Evolutionary conservation across 2,797 vertebrate genomes (phyloP).

Genomic region (Hemitrygon akajei): DNA sequence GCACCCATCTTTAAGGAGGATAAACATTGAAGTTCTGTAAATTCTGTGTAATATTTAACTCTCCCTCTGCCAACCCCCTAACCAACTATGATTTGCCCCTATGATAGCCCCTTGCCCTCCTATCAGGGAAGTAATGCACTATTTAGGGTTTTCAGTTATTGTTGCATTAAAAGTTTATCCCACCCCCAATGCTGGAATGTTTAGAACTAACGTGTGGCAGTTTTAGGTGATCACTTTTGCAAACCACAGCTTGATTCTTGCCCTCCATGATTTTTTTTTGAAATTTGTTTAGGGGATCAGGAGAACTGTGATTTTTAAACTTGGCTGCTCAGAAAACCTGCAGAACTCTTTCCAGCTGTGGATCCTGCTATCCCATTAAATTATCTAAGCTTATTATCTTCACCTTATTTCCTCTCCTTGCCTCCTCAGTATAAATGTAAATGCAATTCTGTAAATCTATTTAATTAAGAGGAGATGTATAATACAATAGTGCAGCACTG

Average conservation of each 20-base stretch:
- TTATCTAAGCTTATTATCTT: neutral
- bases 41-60: neutral
- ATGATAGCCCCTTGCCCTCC: neutral
- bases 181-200: neutral
- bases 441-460: neutral
- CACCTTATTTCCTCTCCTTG: neutral
- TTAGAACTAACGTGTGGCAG: neutral
- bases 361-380: neutral
- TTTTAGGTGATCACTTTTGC: neutral
- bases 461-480: too few species aligned
- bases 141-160: neutral
- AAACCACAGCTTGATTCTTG: neutral
- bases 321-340: neutral
- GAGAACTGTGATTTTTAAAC: neutral
- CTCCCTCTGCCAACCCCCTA: neutral
- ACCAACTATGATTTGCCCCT: neutral
- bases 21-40: neutral
- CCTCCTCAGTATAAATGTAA: neutral
- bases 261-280: neutral
- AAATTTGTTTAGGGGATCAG: neutral
- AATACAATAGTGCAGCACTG: too few species aligned
- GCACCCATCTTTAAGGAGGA: neutral
- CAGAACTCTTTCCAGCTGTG: neutral
- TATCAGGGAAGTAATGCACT: neutral
- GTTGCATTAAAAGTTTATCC: neutral